Percentiles rank a stretch among this genome's conserved stretches.
phyloP scores from a whole-genome alignment of 2,797 vertebrate genomes.

The Carapus acus region DNA sequence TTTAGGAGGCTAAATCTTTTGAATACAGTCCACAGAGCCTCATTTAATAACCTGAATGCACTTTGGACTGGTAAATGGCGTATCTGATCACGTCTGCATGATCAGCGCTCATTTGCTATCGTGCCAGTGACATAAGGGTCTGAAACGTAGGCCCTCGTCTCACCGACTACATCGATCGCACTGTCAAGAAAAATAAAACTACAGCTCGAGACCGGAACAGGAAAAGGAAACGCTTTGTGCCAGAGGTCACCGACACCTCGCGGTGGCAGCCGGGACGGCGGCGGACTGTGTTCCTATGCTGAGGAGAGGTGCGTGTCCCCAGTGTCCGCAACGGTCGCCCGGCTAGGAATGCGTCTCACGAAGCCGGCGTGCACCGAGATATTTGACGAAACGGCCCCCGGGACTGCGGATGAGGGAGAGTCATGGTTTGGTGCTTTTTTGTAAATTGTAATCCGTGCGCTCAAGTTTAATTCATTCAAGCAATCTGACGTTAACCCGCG shows the following conservation, averaged over 20 bases:
- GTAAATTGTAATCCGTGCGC: conserved; percentile 30
- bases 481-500: conserved; percentile 59
- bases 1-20: no score
- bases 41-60: no score
- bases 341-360: conserved; percentile 64
- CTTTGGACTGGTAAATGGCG: no score
- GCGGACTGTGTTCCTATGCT: conserved; percentile 70
- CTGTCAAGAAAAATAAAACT: conserved; percentile 14
- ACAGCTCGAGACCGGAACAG: conserved; percentile 57
- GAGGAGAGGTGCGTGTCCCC: conserved; percentile 75
- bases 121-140: no score
- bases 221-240: conserved; percentile 52
- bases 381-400: conserved; percentile 36
- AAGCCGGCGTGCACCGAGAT: conserved; percentile 39
- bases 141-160: background rate
- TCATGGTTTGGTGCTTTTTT: conserved; percentile 44
- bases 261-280: conserved; percentile 72
- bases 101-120: no score
- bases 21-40: no score
- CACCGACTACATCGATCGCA: background rate
- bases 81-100: no score
- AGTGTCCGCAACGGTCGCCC: conserved; percentile 76
- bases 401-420: conserved; percentile 35
- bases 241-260: conserved; percentile 71
- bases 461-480: conserved; percentile 66